phyloP scores from a whole-genome alignment of 1,140 invertebrate species.

The Trichomalopsis sarcophagae region DNA sequence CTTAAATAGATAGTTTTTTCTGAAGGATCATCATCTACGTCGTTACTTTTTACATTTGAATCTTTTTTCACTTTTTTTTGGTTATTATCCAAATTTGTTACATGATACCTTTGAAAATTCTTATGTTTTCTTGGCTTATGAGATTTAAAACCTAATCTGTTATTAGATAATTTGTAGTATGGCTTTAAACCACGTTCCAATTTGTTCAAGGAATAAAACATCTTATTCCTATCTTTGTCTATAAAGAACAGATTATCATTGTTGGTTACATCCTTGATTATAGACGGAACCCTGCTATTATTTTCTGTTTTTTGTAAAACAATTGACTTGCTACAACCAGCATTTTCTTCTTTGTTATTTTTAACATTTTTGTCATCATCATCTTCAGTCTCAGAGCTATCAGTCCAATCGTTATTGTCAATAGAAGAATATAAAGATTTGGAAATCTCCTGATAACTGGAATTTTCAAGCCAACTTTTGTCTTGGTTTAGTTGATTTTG shows the following conservation, averaged over 20 bases:
- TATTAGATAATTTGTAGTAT: slow-evolving; percentile 64
- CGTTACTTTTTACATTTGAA: slow-evolving; percentile 60
- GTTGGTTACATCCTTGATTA: slow-evolving; percentile 56
- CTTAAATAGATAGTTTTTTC: background rate
- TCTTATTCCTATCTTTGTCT: slow-evolving; percentile 72
- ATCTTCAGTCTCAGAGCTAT: slow-evolving; percentile 48
- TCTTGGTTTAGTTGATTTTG: slow-evolving; percentile 28
- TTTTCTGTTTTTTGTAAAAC: slow-evolving; percentile 56
- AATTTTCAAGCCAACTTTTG: slow-evolving; percentile 33
- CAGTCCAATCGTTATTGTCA: slow-evolving; percentile 21
- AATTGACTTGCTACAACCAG: background rate
- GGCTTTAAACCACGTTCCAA: slow-evolving; percentile 72
- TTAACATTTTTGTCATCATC: background rate
- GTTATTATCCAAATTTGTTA: slow-evolving; percentile 57
- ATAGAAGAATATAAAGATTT: slow-evolving; percentile 1
- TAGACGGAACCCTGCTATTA: slow-evolving; percentile 55
- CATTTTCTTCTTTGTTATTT: background rate
- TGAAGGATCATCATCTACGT: background rate
- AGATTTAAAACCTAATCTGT: slow-evolving; percentile 60
- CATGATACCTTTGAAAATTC: slow-evolving; percentile 67
- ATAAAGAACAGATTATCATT: slow-evolving; percentile 75
- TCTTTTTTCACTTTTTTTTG: slow-evolving; percentile 59
- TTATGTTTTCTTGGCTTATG: slow-evolving; percentile 58
- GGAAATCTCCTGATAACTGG: slow-evolving; percentile 34
- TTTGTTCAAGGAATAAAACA: slow-evolving; percentile 72